Evolutionary conservation across 2,888 invertebrate species (phyloP).

Genomic region (Vanessa cardui): DNA sequence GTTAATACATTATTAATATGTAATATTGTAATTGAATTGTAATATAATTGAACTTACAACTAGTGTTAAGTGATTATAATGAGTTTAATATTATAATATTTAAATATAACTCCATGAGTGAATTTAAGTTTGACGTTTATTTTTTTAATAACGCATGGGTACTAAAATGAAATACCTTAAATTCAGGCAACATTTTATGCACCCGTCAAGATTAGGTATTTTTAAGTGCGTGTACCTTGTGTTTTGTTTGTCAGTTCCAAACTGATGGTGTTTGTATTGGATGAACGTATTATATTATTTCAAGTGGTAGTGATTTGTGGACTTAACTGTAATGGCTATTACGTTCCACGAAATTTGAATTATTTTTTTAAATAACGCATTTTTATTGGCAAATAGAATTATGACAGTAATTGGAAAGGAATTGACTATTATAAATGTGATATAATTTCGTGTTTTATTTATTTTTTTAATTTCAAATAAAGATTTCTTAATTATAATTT

Average conservation of each 20-base stretch:
- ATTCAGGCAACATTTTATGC: constrained; percentile 49
- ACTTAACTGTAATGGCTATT: constrained; percentile 41
- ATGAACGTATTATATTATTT: constrained; percentile 45
- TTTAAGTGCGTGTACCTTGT: constrained; percentile 59
- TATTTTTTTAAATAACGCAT: constrained; percentile 7
- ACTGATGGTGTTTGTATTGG: constrained; percentile 57
- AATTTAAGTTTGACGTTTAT: too few species aligned
- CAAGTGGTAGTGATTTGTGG: constrained; percentile 45
- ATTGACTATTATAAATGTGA: too few species aligned
- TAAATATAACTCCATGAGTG: too few species aligned
- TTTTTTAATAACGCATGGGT: neutral
- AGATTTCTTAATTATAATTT: too few species aligned
- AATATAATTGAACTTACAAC: too few species aligned
- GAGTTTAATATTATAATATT: too few species aligned
- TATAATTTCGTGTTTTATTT: too few species aligned
- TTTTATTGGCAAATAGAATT: neutral
- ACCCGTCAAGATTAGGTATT: constrained; percentile 46
- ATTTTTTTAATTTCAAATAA: too few species aligned
- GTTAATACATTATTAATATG: too few species aligned
- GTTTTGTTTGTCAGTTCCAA: constrained; percentile 62
- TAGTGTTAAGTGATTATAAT: too few species aligned
- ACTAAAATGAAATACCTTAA: neutral
- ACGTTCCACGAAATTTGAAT: constrained; percentile 13
- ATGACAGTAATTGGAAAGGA: neutral
- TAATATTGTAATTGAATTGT: too few species aligned